These are phyloP conservation scores for Luscinia luscinia DNA, from an alignment of 2,797 vertebrate species.

Conservation along the genomic window DNA sequence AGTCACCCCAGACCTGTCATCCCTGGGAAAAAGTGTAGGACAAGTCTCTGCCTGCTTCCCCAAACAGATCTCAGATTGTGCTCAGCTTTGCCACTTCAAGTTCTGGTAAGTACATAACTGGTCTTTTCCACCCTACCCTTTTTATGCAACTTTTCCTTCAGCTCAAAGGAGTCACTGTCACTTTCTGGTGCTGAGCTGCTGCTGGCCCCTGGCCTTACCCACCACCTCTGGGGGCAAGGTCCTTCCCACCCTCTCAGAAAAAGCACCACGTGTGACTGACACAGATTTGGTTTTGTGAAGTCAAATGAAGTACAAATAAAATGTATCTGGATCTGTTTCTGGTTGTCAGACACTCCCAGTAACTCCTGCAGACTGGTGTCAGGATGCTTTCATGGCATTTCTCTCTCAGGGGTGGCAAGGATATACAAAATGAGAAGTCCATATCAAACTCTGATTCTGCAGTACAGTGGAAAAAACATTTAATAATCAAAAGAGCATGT, in stretches of 20 bases:
- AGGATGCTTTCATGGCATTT: background rate
- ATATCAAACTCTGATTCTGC: background rate
- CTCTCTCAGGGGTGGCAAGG: background rate
- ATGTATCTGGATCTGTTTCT: background rate
- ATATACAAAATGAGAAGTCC: background rate
- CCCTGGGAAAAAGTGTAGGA: rapidly evolving
- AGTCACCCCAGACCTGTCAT: background rate
- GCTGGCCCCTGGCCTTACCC: background rate
- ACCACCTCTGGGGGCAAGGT: background rate
- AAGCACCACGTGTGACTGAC: background rate
- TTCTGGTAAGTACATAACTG: background rate
- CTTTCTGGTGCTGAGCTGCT: background rate
- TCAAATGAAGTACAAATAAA: background rate
- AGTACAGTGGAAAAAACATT: slow-evolving; percentile 25
- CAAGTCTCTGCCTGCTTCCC: background rate
- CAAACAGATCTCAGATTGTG: background rate
- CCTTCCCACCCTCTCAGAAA: background rate
- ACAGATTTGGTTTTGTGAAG: background rate
- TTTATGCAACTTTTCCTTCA: background rate
- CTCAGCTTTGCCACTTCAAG: background rate
- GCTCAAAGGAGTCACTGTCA: background rate
- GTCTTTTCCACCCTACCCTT: background rate
- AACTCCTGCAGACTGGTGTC: background rate
- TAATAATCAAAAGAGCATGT: slow-evolving; percentile 43
- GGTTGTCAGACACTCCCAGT: background rate